Conservation (phyloP, 2,113 vertebrate species). For the Bos javanicus region DNA sequence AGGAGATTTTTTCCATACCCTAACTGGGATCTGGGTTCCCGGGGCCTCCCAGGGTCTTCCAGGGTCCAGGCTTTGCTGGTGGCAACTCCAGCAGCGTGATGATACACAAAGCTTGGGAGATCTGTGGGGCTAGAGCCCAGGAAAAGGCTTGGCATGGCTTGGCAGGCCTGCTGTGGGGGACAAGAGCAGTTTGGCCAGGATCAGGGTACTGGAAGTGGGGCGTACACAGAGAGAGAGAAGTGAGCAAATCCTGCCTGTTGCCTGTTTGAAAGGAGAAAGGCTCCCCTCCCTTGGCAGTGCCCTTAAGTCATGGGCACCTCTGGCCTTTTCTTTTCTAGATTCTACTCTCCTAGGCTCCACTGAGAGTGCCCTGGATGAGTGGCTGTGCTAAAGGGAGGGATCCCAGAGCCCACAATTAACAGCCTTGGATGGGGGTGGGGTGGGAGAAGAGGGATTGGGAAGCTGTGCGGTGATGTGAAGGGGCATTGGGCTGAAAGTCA, state of each 20-base stretch:
- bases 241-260: background rate
- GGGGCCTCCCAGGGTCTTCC: background rate
- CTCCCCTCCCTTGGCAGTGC: background rate
- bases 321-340: conserved; percentile 50
- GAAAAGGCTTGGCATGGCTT: background rate
- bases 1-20: background rate
- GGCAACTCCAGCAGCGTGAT: background rate
- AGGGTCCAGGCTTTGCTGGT: background rate
- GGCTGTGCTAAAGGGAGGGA: background rate
- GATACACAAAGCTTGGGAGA: background rate
- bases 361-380: background rate
- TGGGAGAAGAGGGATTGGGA: background rate
- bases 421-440: background rate
- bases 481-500: conserved; percentile 50
- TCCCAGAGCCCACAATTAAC: conserved; percentile 16
- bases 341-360: conserved; percentile 38
- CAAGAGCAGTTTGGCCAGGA: background rate
- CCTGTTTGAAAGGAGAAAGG: conserved; percentile 41
- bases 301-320: conserved; percentile 35
- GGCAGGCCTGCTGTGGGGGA: background rate
- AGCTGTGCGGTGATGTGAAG: background rate
- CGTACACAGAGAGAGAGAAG: background rate
- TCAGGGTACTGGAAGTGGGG: background rate
- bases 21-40: background rate
- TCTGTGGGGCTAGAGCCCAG: background rate